Percentiles rank a stretch among this genome's conserved stretches.
Evolutionary conservation across 2,888 invertebrate species (phyloP).

Genomic region (Lucinisca nassula): DNA sequence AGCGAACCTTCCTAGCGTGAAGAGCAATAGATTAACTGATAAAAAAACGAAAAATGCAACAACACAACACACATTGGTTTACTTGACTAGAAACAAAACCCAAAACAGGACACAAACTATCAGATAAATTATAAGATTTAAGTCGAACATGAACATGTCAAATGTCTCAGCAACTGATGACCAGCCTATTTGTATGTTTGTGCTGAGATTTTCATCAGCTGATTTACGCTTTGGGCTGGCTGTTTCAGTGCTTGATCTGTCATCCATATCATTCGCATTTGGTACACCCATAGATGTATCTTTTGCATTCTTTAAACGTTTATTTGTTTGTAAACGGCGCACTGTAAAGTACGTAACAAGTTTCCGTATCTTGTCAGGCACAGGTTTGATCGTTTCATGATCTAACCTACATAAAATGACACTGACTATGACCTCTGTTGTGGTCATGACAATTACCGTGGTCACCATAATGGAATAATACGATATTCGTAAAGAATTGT

Average conservation of each 20-base stretch:
- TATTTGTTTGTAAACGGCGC: neutral
- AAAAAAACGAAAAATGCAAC: no score
- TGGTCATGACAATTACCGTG: neutral
- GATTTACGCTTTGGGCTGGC: neutral
- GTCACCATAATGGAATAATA: neutral
- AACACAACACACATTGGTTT: no score
- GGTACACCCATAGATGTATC: neutral
- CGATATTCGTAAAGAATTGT: neutral
- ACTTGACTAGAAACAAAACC: no score
- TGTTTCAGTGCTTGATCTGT: neutral
- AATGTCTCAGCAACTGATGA: neutral
- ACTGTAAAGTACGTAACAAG: neutral
- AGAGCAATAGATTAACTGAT: no score
- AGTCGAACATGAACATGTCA: neutral
- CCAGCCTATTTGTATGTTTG: no score
- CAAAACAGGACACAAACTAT: neutral
- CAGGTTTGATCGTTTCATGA: neutral
- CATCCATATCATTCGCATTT: neutral
- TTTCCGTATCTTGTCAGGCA: neutral
- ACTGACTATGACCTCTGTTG: neutral
- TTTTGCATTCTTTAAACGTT: neutral
- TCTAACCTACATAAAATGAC: neutral
- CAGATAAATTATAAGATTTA: neutral
- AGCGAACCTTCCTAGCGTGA: no score
- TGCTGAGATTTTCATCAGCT: no score